These are phyloP conservation scores for Stichodactyla helianthus DNA, from an alignment of 64 coral and sea anemone genomes.

Conservation along the genomic window DNA sequence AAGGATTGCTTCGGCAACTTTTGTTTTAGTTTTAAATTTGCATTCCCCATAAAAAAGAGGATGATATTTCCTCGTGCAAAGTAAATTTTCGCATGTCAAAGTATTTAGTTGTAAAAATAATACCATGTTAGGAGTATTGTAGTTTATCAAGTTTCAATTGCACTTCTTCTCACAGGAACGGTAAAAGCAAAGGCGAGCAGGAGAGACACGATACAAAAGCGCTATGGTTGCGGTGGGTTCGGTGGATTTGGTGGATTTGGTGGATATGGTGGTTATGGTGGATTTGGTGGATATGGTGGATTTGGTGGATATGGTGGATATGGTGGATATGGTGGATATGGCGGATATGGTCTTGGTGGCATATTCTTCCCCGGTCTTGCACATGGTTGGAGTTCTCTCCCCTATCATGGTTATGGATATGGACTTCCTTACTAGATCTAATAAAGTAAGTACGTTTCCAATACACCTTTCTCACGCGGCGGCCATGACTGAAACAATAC, in stretches of 20 bases:
- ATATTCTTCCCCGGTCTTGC: background rate
- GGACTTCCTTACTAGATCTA: background rate
- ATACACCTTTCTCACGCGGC: no score
- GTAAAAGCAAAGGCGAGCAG: background rate
- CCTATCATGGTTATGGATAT: background rate
- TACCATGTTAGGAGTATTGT: background rate
- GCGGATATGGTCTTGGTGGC: background rate
- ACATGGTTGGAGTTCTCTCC: background rate
- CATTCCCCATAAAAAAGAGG: no score
- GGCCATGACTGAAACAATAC: no score
- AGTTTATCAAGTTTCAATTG: background rate
- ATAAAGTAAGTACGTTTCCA: background rate
- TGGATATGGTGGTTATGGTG: background rate
- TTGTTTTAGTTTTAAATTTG: no score
- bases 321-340: conserved; percentile 6
- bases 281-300: background rate
- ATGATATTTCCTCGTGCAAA: no score
- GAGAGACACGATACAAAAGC: background rate
- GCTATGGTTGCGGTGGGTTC: background rate
- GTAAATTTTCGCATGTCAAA: no score
- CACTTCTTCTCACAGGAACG: background rate
- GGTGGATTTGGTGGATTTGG: background rate
- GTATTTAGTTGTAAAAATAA: background rate
- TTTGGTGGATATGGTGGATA: conserved; percentile 16
- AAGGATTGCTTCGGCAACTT: no score